Evolutionary conservation across 2,888 invertebrate species (phyloP), one percentile per base, ranked within the genome.

Genomic region (Cylindroiulus punctatus): DNA sequence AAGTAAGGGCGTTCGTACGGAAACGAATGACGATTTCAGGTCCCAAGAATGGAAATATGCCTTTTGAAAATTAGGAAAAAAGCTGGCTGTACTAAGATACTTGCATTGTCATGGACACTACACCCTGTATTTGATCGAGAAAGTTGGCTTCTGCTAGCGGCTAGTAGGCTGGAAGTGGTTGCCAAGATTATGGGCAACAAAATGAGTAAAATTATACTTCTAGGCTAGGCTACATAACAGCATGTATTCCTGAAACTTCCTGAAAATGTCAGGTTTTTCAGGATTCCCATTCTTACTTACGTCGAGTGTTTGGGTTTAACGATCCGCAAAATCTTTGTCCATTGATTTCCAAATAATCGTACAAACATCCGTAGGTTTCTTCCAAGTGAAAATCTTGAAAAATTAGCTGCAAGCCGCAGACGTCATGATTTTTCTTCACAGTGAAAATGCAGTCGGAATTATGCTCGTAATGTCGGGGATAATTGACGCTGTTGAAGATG

Each of bases 311-410:
- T 2, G 65, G 42, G 14, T 17, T 30, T 30, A 85, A 40, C 3
- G 81, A 40, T 40, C 85, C 85, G 44, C 85, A 85, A 1, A 85
- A 36, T 81, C 32, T 57, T 30, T 76, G n/a, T 22, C 81, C 85
- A 36, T 81, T 76, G n/a, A 85, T 85, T 81, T 85, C 76, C 36
- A 85, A 12, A 44, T 42, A 81, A 42, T 85, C 85, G 3, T 30
- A 10, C 8, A 65, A 10, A 81, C 85, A 85, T 76, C 36, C 65
- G 1, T 81, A n/a, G 7, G 85, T 10, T 12, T 40, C 76, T 22
- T 85, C 85, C 57, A 84, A 47, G 22, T 52, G 52, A 22, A 85
- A 85, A n/a, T n/a, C 26, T 44, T 85, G 81, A 81, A 85, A 85
- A 40, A 40, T 12, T 2, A 85, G 40, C 10, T 22, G 85, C 85